These are phyloP conservation scores for Lepidothrix coronata DNA, from an alignment of 2,113 vertebrate species.

Conservation along the genomic window DNA sequence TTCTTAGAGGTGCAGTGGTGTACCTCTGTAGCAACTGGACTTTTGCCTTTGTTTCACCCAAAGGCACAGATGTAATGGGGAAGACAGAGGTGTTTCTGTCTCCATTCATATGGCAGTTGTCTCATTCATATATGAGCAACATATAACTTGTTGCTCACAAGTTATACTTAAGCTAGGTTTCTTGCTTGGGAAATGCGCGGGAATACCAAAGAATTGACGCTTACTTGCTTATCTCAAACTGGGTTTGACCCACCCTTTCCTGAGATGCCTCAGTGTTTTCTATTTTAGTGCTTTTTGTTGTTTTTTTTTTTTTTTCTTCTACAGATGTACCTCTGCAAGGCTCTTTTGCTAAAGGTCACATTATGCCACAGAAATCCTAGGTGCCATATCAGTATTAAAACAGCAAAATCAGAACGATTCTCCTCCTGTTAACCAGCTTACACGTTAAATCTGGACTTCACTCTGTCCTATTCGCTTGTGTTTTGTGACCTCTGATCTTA, in stretches of 20 bases:
- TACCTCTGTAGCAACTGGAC: neutral
- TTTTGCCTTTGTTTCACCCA: neutral
- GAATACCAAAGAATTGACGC: neutral
- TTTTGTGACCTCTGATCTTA: slow-evolving; percentile 49
- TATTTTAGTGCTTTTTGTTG: neutral
- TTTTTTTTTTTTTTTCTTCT: neutral
- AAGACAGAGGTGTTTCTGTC: neutral
- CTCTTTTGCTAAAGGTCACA: neutral
- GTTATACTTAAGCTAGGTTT: neutral
- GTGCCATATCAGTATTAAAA: neutral
- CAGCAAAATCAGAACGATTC: neutral
- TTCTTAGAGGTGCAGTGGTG: neutral
- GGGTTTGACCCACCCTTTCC: slow-evolving; percentile 4
- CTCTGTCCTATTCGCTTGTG: neutral
- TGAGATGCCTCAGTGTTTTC: slow-evolving; percentile 32
- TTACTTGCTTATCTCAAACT: slow-evolving; percentile 23
- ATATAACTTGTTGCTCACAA: too few relatives aligned
- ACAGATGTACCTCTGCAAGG: neutral
- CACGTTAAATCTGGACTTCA: neutral
- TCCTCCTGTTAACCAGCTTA: neutral
- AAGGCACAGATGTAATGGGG: neutral
- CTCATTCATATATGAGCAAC: too few relatives aligned
- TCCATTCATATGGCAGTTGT: neutral
- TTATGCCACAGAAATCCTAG: neutral
- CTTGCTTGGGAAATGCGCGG: neutral